A percentile compares a stretch with the other conserved stretches of the same genome.
phyloP scores from a whole-genome alignment of 2,113 vertebrate species.

The Mobula hypostoma region DNA sequence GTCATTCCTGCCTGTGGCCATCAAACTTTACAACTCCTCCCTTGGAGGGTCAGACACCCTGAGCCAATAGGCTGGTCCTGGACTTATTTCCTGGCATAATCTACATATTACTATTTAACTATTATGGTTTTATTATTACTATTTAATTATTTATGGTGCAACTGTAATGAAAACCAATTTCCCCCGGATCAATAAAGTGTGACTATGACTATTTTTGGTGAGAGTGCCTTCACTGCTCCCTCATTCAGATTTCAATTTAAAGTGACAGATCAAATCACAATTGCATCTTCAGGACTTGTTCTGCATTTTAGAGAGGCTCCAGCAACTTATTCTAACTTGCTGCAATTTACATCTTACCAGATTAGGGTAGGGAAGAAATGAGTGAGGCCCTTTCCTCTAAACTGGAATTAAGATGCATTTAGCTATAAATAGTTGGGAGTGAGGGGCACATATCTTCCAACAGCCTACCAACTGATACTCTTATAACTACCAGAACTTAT shows the following conservation, averaged over 20 bases:
- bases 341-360: neutral
- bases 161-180: too few species aligned
- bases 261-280: neutral
- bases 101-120: too few species aligned
- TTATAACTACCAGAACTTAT: neutral
- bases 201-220: neutral
- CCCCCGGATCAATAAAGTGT: too few species aligned
- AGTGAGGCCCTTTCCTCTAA: neutral
- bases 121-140: too few species aligned
- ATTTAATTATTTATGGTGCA: too few species aligned
- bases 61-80: too few species aligned
- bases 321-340: neutral
- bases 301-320: neutral
- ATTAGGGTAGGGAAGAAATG: neutral
- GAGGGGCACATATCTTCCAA: neutral
- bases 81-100: too few species aligned
- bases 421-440: neutral
- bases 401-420: neutral
- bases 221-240: neutral
- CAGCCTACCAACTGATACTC: too few species aligned
- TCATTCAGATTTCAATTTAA: neutral
- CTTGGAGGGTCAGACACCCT: too few species aligned
- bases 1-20: too few species aligned
- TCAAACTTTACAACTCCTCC: too few species aligned
- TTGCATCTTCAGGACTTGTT: neutral